Base-by-base conservation (phyloP, 2,113 vertebrate species). In the Cebidichthys violaceus region DNA sequence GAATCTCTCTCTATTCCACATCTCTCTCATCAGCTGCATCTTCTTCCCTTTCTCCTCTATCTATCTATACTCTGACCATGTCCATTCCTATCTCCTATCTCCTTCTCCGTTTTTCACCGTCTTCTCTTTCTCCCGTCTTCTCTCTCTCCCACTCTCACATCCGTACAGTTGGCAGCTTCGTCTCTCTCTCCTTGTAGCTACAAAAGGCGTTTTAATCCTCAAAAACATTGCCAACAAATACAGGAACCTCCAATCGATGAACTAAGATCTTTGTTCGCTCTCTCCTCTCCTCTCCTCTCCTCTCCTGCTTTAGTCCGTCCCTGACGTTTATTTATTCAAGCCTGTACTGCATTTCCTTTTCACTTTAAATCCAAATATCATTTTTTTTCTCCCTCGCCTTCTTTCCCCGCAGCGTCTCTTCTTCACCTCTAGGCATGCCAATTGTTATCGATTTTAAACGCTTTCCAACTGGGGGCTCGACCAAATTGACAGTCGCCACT, bases 131-230 rank as follows among this genome's bases (percentile, higher is more conserved):
- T n/a, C n/a, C 47, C 8, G 29, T 62, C 67, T 29, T 57, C 57
- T n/a, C n/a, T 65, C 43, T 45, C 60, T 50, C 45, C 47, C 33
- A 43, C 33, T 64, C 41, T 80, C 39, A 62, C 41, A 67, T 64
- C 81, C 69, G 27, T 45, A 68, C 39, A 70, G 75, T 43, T 82
- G 78, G 24, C 61, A 86, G 71, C 64, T 82, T 68, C 76, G 79
- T 62, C 35, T 74, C 45, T 37, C 66, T 70, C 43, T 71, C 14
- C 33, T 83, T 70, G 74, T 43, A 68, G 50, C 70, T 62, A 79
- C 71, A 86, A 77, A 77, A 87, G 31, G 33, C 2, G 4, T 57
- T 87, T 81, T 76, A 86, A 81, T 81, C 73, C 69, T 81, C 64
- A 83, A 76, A 83, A 76, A 74, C 75, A 77, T 41, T 57, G 29